phyloP scores from a whole-genome alignment of 2,797 vertebrate genomes.

The Decapterus maruadsi region DNA sequence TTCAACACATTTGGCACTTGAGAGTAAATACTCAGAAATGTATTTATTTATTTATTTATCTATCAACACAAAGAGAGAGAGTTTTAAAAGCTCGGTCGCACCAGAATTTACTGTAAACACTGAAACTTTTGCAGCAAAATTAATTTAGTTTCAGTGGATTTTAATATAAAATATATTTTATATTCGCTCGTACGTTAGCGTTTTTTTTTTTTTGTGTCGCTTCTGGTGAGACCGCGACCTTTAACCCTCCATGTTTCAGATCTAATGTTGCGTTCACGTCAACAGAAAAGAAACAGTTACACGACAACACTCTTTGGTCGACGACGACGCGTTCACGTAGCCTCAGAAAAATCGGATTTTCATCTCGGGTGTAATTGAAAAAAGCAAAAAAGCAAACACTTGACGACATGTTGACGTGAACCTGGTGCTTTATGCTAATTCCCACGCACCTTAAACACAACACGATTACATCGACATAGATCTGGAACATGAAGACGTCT shows the following conservation, averaged over 20 bases:
- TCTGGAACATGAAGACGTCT: background rate
- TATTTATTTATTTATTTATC: background rate
- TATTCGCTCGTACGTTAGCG: too few species aligned
- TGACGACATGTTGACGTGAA: too few species aligned
- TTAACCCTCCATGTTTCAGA: background rate
- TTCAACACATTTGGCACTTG: constrained; percentile 59
- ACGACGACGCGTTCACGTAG: too few species aligned
- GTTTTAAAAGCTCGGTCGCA: background rate
- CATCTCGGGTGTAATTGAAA: too few species aligned
- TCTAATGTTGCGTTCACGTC: background rate
- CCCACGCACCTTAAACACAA: too few species aligned
- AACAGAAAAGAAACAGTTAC: too few species aligned
- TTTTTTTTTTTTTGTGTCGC: too few species aligned
- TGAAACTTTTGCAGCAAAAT: background rate
- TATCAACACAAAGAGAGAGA: background rate
- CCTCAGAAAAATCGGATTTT: too few species aligned
- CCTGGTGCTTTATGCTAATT: too few species aligned
- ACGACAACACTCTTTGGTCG: too few species aligned
- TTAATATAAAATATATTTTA: too few species aligned
- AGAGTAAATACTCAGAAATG: constrained; percentile 19
- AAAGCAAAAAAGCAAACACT: too few species aligned
- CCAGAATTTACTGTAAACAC: background rate
- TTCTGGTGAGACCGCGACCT: background rate
- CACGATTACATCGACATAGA: background rate
- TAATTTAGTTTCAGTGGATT: background rate